These are phyloP conservation scores for Andrena bucephala DNA, from an alignment of 2,888 invertebrate species.

Conservation along the genomic window DNA sequence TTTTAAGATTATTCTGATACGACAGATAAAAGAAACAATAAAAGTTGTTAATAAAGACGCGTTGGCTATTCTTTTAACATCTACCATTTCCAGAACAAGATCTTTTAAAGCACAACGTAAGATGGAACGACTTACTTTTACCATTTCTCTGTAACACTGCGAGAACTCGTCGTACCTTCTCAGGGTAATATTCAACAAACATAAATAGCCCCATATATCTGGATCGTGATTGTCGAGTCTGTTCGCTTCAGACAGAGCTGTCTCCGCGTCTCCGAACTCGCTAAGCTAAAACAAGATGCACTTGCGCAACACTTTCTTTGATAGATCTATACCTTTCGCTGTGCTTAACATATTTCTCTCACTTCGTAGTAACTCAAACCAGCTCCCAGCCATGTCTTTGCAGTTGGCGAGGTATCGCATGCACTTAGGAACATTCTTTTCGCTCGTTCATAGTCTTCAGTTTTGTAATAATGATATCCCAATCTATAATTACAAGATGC, in stretches of 20 bases:
- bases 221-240: conserved; percentile 72
- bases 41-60: conserved; percentile 71
- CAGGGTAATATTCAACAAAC: conserved; percentile 75
- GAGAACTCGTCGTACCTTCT: conserved; percentile 75
- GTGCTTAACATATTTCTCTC: conserved; percentile 17
- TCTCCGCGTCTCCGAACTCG: conserved; percentile 73
- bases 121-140: conserved; percentile 37
- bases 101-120: not conserved
- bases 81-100: not conserved
- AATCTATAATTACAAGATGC: conserved; percentile 57
- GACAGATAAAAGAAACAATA: conserved; percentile 66
- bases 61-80: conserved; percentile 26
- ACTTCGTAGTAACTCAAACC: conserved; percentile 76
- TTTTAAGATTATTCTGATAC: conserved; percentile 76
- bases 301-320: not conserved
- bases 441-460: conserved; percentile 66
- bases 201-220: conserved; percentile 77
- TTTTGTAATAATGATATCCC: conserved; percentile 70
- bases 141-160: conserved; percentile 78
- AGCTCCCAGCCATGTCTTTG: conserved; percentile 75
- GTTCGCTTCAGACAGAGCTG: conserved; percentile 76
- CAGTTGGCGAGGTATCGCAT: conserved; percentile 71
- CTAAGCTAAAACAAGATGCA: not conserved
- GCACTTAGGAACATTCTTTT: conserved; percentile 70
- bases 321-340: not conserved